Conservation (phyloP, 2,888 invertebrate genomes). For the Microchrysa polita region DNA sequence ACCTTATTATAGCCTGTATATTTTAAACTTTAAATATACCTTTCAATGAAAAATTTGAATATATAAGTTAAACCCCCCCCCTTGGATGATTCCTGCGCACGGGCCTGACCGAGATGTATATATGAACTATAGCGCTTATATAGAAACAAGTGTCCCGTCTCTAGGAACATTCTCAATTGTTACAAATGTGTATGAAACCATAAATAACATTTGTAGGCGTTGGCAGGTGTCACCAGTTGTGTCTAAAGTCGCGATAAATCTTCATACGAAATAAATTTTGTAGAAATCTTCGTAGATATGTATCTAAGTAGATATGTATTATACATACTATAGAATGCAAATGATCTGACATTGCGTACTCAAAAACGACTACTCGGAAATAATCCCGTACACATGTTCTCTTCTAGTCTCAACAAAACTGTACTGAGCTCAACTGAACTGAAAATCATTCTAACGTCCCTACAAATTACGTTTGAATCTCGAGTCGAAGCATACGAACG, state of each 20-base stretch:
- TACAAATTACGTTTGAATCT: slow-evolving; percentile 35
- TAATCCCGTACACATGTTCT: slow-evolving; percentile 28
- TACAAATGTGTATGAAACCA: slow-evolving; percentile 55
- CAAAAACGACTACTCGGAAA: slow-evolving; percentile 32
- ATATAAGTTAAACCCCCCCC: too few relatives aligned
- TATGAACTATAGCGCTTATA: too few relatives aligned
- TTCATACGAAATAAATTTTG: slow-evolving; percentile 58
- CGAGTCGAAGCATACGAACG: slow-evolving; percentile 37
- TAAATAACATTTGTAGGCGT: slow-evolving; percentile 66
- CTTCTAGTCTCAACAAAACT: slow-evolving; percentile 17
- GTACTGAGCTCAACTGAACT: slow-evolving; percentile 17
- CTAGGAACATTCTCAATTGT: slow-evolving; percentile 5
- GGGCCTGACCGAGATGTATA: too few relatives aligned
- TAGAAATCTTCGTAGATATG: slow-evolving; percentile 51
- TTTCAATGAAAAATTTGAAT: too few relatives aligned
- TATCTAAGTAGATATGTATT: slow-evolving; percentile 47
- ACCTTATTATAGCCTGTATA: too few relatives aligned
- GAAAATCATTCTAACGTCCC: slow-evolving; percentile 41
- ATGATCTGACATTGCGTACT: slow-evolving; percentile 46
- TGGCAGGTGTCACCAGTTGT: slow-evolving; percentile 66
- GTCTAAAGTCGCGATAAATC: slow-evolving; percentile 66
- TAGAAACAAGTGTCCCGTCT: too few relatives aligned
- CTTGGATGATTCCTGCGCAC: too few relatives aligned
- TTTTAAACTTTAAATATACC: too few relatives aligned
- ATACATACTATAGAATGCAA: slow-evolving; percentile 48